These are phyloP conservation scores for Stenolophus ochropezus DNA, from an alignment of 2,888 invertebrate genomes.

Conservation along the genomic window DNA sequence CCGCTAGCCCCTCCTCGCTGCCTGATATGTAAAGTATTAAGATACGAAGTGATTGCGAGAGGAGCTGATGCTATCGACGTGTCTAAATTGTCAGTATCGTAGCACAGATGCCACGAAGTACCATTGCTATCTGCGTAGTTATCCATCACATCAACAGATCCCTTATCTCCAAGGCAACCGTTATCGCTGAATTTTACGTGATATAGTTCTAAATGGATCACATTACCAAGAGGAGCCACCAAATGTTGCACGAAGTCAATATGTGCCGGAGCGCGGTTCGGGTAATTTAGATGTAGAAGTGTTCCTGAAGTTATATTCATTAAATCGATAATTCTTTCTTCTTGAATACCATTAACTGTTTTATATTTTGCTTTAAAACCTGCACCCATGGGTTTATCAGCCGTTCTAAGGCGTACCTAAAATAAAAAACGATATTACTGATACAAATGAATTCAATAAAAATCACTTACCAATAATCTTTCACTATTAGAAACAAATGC, in stretches of 20 bases:
- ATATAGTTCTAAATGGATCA: slow-evolving; percentile 74
- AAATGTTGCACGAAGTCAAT: slow-evolving; percentile 77
- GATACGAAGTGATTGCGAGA: slow-evolving; percentile 80
- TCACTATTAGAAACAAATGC: slow-evolving; percentile 81
- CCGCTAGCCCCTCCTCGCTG: slow-evolving; percentile 74
- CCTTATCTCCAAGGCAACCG: slow-evolving; percentile 67
- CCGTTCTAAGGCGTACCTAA: slow-evolving; percentile 79
- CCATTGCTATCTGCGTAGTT: slow-evolving; percentile 84
- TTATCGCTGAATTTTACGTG: slow-evolving; percentile 73
- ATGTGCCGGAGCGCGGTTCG: slow-evolving; percentile 74
- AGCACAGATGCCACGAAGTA: slow-evolving; percentile 81
- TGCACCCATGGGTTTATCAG: slow-evolving; percentile 78
- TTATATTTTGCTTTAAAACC: slow-evolving; percentile 82
- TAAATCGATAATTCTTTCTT: slow-evolving; percentile 73
- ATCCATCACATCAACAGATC: slow-evolving; percentile 74
- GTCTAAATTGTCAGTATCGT: slow-evolving; percentile 68
- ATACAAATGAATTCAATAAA: not conserved
- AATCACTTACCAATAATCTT: slow-evolving; percentile 70
- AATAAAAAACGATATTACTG: not conserved
- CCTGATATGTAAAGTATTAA: slow-evolving; percentile 79
- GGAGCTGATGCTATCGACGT: slow-evolving; percentile 71
- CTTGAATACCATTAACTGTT: slow-evolving; percentile 71
- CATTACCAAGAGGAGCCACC: slow-evolving; percentile 76
- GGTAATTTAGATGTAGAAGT: slow-evolving; percentile 77
- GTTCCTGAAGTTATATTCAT: slow-evolving; percentile 73